These are phyloP conservation scores for Drosophila flavopinicola DNA, from an alignment of 2,888 invertebrate genomes.

Conservation along the genomic window DNA sequence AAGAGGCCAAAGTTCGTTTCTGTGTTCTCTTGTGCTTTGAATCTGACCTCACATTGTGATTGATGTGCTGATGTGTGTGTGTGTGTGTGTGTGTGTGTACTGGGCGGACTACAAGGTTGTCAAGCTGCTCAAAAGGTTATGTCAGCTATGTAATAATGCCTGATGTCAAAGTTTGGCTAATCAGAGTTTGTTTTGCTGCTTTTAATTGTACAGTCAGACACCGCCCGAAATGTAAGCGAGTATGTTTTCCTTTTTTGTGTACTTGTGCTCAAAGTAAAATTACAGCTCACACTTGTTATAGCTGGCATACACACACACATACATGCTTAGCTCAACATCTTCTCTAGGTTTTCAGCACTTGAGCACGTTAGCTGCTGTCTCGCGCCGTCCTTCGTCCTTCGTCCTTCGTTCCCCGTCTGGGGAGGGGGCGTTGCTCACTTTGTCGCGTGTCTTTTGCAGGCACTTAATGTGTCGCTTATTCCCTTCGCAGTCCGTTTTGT, in stretches of 20 bases:
- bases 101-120: constrained; percentile 6
- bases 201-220: constrained; percentile 15
- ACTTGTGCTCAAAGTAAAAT: constrained; percentile 21
- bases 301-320: neutral
- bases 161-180: constrained; percentile 34
- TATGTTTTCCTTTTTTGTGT: neutral
- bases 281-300: constrained; percentile 3
- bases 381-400: constrained; percentile 3
- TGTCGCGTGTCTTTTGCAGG: constrained; percentile 73
- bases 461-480: constrained; percentile 68
- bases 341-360: constrained; percentile 54
- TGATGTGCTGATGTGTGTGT: constrained; percentile 10
- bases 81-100: neutral
- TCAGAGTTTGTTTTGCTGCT: constrained; percentile 22
- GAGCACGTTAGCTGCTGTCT: constrained; percentile 62
- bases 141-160: constrained; percentile 12
- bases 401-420: constrained; percentile 6
- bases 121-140: constrained; percentile 13
- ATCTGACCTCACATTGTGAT: constrained; percentile 22
- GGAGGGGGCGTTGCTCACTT: constrained; percentile 57
- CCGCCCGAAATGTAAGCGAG: neutral
- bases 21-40: constrained; percentile 3
- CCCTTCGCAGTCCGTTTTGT: constrained; percentile 4
- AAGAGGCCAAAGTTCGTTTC: constrained; percentile 11
- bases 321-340: constrained; percentile 6